Conservation (phyloP, 2,113 vertebrate species). For the Cisticola juncidis region DNA sequence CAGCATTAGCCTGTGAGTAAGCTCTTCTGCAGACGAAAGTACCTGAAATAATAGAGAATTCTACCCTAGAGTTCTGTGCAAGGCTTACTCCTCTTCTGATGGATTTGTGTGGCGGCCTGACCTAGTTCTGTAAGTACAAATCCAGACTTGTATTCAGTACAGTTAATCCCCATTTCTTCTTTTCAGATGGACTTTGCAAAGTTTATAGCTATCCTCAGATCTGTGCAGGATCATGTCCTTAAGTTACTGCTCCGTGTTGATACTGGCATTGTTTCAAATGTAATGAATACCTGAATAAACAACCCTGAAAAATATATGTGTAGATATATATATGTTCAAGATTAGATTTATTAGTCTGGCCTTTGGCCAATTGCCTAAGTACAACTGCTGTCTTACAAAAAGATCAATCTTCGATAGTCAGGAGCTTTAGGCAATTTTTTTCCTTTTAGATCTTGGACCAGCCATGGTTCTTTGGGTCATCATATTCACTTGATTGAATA, state of each 20-base stretch:
- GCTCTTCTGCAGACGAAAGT: neutral
- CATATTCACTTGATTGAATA: neutral
- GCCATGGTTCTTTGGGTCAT: neutral
- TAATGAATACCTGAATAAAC: neutral
- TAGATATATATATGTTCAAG: neutral
- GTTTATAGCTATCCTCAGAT: neutral
- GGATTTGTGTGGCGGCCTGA: constrained; percentile 10
- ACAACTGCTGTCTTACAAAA: neutral
- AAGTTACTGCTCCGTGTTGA: neutral
- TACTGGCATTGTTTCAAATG: constrained; percentile 5
- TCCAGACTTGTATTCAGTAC: neutral
- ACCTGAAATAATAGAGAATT: neutral
- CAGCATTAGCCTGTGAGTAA: neutral
- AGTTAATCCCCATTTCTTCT: constrained; percentile 13
- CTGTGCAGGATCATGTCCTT: neutral
- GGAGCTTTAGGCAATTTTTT: neutral
- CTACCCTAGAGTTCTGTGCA: neutral
- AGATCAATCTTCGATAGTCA: neutral
- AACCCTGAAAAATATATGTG: neutral
- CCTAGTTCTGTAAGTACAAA: neutral
- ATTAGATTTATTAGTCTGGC: neutral
- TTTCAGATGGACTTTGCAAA: neutral
- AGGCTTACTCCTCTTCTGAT: neutral
- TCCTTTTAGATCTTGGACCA: neutral
- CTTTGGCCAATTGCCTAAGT: neutral